A percentile compares a stretch with the other conserved stretches of the same genome.
phyloP scores from a whole-genome alignment of 2,888 invertebrate genomes.

The Leucozona laternaria region DNA sequence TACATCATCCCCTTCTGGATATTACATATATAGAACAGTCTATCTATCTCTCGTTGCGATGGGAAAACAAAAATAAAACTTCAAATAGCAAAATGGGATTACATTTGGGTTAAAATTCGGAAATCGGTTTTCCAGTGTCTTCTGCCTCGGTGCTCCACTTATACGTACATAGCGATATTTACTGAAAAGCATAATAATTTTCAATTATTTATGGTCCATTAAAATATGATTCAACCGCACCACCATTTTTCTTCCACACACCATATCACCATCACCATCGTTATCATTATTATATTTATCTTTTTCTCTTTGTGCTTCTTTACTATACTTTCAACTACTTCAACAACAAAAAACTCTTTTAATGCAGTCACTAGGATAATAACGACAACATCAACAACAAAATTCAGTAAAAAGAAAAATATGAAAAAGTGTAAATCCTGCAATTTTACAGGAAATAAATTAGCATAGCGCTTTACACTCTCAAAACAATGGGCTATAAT shows the following conservation, averaged over 20 bases:
- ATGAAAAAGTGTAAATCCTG: constrained; percentile 47
- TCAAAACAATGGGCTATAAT: constrained; percentile 41
- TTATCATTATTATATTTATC: background rate
- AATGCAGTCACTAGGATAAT: background rate
- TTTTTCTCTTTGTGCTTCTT: background rate
- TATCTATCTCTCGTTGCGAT: background rate
- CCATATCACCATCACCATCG: background rate
- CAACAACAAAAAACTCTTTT: background rate
- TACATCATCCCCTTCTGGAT: constrained; percentile 8
- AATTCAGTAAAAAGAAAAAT: background rate
- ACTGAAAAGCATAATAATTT: constrained; percentile 64
- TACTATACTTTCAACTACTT: background rate
- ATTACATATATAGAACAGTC: background rate
- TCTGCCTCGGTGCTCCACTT: background rate
- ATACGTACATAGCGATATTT: background rate
- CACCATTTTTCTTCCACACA: constrained; percentile 50
- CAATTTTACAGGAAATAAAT: constrained; percentile 63
- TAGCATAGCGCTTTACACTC: constrained; percentile 66
- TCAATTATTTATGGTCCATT: constrained; percentile 74
- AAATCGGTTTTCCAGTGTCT: constrained; percentile 12
- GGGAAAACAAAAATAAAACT: background rate
- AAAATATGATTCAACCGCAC: constrained; percentile 62
- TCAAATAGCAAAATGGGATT: constrained; percentile 7
- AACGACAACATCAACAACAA: background rate
- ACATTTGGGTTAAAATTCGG: constrained; percentile 12